Percentiles rank a stretch among this genome's conserved stretches.
phyloP scores from a whole-genome alignment of 2,113 vertebrate species.

The Epinephelus cyanopodus region DNA sequence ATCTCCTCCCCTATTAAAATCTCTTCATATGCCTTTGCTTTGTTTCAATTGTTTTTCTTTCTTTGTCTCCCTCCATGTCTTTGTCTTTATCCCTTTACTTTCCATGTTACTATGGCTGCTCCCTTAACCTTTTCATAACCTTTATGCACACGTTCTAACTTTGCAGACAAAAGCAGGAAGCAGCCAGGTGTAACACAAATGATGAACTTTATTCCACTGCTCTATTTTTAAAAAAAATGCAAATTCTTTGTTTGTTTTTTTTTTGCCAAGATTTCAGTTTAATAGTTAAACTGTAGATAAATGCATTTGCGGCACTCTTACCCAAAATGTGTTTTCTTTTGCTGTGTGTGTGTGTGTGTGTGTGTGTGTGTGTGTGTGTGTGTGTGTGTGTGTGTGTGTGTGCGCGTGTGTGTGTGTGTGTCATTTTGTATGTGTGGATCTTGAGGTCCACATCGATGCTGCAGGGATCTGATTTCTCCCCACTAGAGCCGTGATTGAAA shows the following conservation, averaged over 20 bases:
- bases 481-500: slow-evolving; percentile 71
- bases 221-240: not conserved
- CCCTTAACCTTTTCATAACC: slow-evolving; percentile 2
- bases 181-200: slow-evolving; percentile 26
- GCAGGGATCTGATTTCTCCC: slow-evolving; percentile 75
- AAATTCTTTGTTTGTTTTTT: not conserved
- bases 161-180: slow-evolving; percentile 46
- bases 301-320: not conserved
- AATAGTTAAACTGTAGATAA: not conserved
- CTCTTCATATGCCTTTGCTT: not conserved
- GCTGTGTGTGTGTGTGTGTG: slow-evolving; percentile 12
- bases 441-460: slow-evolving; percentile 36
- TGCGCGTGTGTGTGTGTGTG: not conserved
- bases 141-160: slow-evolving; percentile 4
- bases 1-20: not conserved
- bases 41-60: not conserved
- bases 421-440: slow-evolving; percentile 8
- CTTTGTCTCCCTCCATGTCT: slow-evolving; percentile 1
- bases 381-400: slow-evolving; percentile 29
- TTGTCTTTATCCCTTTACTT: not conserved
- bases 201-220: not conserved
- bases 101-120: not conserved
- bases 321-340: not conserved
- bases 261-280: no score
- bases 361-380: slow-evolving; percentile 2